phyloP scores from a whole-genome alignment of 2,113 vertebrate genomes.

The Balaenoptera acutorostrata region DNA sequence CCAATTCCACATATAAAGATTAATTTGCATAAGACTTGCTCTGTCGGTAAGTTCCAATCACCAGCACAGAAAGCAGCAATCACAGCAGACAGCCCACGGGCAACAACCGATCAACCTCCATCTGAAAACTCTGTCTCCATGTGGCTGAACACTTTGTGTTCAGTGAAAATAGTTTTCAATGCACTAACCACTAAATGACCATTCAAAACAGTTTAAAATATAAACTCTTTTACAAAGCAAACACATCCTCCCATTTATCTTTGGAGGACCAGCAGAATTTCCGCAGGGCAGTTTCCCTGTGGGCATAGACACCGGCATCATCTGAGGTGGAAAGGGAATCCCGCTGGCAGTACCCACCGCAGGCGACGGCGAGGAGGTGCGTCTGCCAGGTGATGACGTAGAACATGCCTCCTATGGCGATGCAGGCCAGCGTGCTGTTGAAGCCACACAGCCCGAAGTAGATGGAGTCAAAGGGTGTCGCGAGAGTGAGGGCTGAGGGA shows the following conservation, averaged over 20 bases:
- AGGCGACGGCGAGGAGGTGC: slow-evolving; percentile 87
- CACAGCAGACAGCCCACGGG: not conserved
- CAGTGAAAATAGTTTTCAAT: not conserved
- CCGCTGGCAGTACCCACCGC: slow-evolving; percentile 78
- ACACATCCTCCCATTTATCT: not conserved
- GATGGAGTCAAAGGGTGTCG: slow-evolving; percentile 86
- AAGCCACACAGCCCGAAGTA: slow-evolving; percentile 91
- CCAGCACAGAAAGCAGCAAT: not conserved
- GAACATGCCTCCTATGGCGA: slow-evolving; percentile 91
- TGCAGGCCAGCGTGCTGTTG: slow-evolving; percentile 89
- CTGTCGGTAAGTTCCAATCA: not conserved
- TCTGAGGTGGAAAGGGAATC: not conserved
- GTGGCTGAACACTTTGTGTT: not conserved
- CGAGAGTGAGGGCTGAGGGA: slow-evolving; percentile 84
- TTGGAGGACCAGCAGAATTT: not conserved
- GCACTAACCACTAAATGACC: not conserved
- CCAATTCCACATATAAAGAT: not conserved
- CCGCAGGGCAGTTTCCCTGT: not conserved
- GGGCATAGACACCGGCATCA: accelerated
- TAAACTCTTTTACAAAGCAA: not conserved
- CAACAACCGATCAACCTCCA: accelerated
- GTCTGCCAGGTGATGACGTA: slow-evolving; percentile 92
- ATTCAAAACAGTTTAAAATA: not conserved
- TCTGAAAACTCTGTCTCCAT: not conserved
- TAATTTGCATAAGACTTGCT: not conserved